These are phyloP conservation scores for Agelastica alni DNA, from an alignment of 2,888 invertebrate genomes.

Conservation along the genomic window DNA sequence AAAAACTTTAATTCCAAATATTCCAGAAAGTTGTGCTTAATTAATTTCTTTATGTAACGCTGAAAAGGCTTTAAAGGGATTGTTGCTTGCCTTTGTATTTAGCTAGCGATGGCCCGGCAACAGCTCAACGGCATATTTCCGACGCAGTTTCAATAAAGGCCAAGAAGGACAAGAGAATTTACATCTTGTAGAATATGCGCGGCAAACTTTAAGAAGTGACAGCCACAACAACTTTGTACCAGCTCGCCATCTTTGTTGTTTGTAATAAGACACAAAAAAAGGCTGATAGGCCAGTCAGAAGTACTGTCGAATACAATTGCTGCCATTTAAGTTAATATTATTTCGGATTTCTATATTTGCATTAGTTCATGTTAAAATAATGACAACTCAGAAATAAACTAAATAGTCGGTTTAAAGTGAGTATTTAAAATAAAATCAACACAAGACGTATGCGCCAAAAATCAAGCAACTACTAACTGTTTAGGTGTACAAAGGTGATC, in stretches of 20 bases:
- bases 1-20: neutral
- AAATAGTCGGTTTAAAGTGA: too few relatives aligned
- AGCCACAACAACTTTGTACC: constrained; percentile 22
- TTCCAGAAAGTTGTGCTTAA: constrained; percentile 14
- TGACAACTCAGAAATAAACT: too few relatives aligned
- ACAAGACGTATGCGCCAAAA: too few relatives aligned
- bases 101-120: constrained; percentile 1
- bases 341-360: too few relatives aligned
- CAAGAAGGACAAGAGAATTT: constrained; percentile 21
- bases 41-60: constrained; percentile 19
- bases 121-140: constrained; percentile 11
- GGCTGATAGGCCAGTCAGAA: neutral
- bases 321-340: too few relatives aligned
- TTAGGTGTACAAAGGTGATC: too few relatives aligned
- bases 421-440: too few relatives aligned
- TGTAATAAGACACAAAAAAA: too few relatives aligned
- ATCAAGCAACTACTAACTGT: too few relatives aligned
- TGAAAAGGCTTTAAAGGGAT: constrained; percentile 22
- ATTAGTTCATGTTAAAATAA: too few relatives aligned
- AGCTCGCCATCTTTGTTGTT: constrained; percentile 4
- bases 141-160: constrained; percentile 21
- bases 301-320: too few relatives aligned
- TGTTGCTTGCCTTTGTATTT: constrained; percentile 26
- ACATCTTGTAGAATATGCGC: constrained; percentile 18
- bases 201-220: constrained; percentile 27